These are phyloP conservation scores for Sprattus sprattus DNA, from an alignment of 2,113 vertebrate genomes.

Conservation along the genomic window DNA sequence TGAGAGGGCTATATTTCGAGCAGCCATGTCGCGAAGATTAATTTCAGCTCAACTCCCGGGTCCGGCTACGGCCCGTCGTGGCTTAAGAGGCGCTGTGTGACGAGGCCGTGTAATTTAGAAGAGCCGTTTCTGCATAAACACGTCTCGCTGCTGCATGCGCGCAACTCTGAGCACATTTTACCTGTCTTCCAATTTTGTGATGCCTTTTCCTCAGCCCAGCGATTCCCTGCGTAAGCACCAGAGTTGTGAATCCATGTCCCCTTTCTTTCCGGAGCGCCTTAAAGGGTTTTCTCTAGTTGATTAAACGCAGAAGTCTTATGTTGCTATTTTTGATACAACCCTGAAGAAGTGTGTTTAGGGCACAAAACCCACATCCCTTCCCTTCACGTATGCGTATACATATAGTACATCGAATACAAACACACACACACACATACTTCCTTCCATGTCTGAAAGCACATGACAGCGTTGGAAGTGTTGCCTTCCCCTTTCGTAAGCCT, in stretches of 20 bases:
- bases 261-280: background rate
- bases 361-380: background rate
- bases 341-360: background rate
- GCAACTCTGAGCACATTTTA: background rate
- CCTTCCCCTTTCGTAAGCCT: constrained; percentile 31
- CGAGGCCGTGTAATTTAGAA: constrained; percentile 11
- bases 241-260: background rate
- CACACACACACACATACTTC: background rate
- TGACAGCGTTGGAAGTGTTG: constrained; percentile 21
- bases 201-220: background rate
- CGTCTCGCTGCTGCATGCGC: background rate
- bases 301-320: background rate
- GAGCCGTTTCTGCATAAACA: constrained; percentile 26
- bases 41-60: constrained; percentile 41
- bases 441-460: constrained; percentile 22
- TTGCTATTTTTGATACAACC: constrained; percentile 4
- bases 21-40: constrained; percentile 41
- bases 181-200: background rate
- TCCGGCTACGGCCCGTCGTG: constrained; percentile 20
- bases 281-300: background rate
- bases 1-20: constrained; percentile 42
- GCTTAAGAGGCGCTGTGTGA: constrained; percentile 10
- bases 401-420: background rate
- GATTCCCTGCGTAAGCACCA: background rate
- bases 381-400: background rate